phyloP scores from a whole-genome alignment of 2,113 vertebrate species.

The Oreochromis niloticus region DNA sequence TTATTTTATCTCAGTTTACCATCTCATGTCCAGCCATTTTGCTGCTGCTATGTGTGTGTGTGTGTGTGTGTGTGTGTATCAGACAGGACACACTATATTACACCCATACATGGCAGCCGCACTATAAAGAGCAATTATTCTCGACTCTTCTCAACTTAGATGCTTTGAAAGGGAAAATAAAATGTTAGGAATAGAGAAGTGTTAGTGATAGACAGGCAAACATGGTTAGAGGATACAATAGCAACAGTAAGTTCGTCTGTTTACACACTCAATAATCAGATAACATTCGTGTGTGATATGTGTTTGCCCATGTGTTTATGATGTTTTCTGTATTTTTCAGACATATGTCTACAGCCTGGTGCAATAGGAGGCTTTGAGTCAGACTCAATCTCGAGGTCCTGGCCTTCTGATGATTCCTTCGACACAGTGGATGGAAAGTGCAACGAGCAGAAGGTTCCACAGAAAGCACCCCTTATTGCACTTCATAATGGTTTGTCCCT shows the following conservation, averaged over 20 bases:
- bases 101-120: background rate
- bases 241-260: background rate
- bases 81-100: background rate
- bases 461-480: background rate
- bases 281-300: background rate
- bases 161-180: background rate
- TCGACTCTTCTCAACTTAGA: background rate
- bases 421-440: constrained; percentile 15
- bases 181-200: background rate
- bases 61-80: background rate
- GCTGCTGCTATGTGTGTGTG: background rate
- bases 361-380: constrained; percentile 80
- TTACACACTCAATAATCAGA: background rate
- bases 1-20: background rate
- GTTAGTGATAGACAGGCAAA: background rate
- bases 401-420: background rate
- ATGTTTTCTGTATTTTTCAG: constrained; percentile 58
- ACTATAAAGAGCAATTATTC: background rate
- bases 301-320: background rate
- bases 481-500: constrained; percentile 21
- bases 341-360: constrained; percentile 77
- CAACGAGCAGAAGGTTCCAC: constrained; percentile 6
- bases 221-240: background rate
- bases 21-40: background rate
- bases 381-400: background rate